A percentile compares a stretch with the other conserved stretches of the same genome.
Conservation (phyloP, 2,113 vertebrate species). For the Lucifuga dentata region DNA sequence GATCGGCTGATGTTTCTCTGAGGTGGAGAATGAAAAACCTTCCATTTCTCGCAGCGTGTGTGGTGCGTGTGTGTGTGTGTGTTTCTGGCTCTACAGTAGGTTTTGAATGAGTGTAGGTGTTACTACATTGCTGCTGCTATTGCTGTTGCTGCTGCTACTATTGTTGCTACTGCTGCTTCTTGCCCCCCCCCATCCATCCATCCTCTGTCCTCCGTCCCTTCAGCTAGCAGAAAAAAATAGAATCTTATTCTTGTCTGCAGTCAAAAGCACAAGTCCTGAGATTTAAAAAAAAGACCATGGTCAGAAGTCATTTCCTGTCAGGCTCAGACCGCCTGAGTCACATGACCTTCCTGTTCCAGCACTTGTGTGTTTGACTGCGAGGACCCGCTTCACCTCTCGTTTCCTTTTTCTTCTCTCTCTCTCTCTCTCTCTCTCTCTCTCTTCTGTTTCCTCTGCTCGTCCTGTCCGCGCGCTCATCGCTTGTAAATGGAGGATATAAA, state of each 20-base stretch:
- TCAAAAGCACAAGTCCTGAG: conserved; percentile 52
- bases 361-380: conserved; percentile 54
- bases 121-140: conserved; percentile 80
- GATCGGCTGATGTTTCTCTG: no score
- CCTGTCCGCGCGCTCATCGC: conserved; percentile 69
- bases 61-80: conserved; percentile 28
- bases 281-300: neutral
- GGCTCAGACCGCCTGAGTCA: no score
- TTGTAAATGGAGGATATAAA: conserved; percentile 70
- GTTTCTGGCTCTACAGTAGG: conserved; percentile 35
- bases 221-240: neutral
- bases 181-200: conserved; percentile 53
- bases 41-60: conserved; percentile 28
- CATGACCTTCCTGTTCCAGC: conserved; percentile 10
- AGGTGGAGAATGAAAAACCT: no score
- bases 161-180: conserved; percentile 70
- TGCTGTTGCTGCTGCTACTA: conserved; percentile 76
- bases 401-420: conserved; percentile 1
- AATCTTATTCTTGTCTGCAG: conserved; percentile 47
- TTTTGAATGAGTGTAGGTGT: conserved; percentile 48
- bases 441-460: conserved; percentile 61
- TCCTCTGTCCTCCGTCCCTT: neutral
- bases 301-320: no score
- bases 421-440: conserved; percentile 23
- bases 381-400: conserved; percentile 42